A percentile compares a stretch with the other conserved stretches of the same genome.
These are phyloP conservation scores for Tenthredo livida DNA, from an alignment of 2,888 invertebrate genomes.

Conservation along the genomic window DNA sequence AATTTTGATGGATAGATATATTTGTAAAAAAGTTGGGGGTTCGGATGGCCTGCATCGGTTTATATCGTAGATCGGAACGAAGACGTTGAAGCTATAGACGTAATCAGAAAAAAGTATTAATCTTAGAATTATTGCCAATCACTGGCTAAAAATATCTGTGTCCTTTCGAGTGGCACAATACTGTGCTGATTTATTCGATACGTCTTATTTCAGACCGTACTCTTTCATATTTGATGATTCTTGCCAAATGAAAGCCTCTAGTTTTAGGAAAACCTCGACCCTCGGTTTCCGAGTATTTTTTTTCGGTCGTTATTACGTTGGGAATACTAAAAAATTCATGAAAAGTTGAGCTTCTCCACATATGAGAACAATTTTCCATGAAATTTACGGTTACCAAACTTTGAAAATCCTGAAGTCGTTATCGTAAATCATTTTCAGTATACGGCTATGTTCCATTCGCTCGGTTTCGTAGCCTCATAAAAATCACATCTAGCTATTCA, in stretches of 20 bases:
- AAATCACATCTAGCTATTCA: background rate
- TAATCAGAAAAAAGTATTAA: background rate
- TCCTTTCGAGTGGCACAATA: background rate
- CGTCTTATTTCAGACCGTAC: background rate
- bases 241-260: background rate
- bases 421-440: background rate
- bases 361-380: background rate
- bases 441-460: background rate
- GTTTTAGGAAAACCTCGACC: background rate
- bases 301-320: background rate
- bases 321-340: background rate
- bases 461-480: background rate
- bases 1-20: background rate
- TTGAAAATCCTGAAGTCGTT: background rate
- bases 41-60: background rate
- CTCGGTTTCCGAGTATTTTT: background rate
- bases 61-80: background rate
- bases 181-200: background rate
- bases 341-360: background rate
- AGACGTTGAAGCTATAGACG: background rate
- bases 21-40: background rate
- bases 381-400: background rate
- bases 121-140: constrained; percentile 16
- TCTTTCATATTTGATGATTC: constrained; percentile 13
- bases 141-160: constrained; percentile 4